Base-by-base conservation (phyloP, 2,888 invertebrate species). In the Hirtodrosophila confusa region DNA sequence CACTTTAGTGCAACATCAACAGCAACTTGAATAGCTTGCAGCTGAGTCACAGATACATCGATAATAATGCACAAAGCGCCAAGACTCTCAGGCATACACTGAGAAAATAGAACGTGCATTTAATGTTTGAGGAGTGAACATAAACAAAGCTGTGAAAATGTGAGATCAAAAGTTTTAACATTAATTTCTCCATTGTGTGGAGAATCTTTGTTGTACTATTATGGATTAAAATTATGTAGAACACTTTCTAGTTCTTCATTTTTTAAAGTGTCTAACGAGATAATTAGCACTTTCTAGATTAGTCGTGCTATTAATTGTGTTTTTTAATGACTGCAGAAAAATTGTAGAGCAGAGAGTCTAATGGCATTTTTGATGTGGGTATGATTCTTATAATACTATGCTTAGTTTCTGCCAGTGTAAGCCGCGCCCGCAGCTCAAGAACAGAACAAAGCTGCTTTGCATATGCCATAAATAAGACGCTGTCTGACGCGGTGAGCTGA, bases 391-490 rank as follows among this genome's bases (percentile, higher is more conserved):
- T 27, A 4, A 27, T 4, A 5, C 0, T 27, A 27, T 27, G 1
- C 17, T 2, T 17, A 17, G 17, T 17, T 17, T 17, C 17, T 17
- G 17, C 40, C 40, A 56, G 50, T 61, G 49, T 6, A 40, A 45
- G 62, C 54, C 67, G 63, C 68, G 41, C 79, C 76, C 67, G 71
- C 55, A 65, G 58, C 78, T 56, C 24, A 45, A 57, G 51, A 51
- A 40, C 48, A 31, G 23, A 41, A 23, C 40, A 51, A 83, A 79
- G 80, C 77, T 80, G 65, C 88, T 83, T 86, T 86, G 82, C 82
- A 83, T 88, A 83, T 48, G 57, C 64, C 66, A 88, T 78, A 85
- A 78, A 87, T 82, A 71, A 87, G 58, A 67, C 45, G 41, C 55
- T 45, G 55, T 47, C 47, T 64, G 35, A 41, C n/a, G n/a, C n/a